phyloP scores from a whole-genome alignment of 2,113 vertebrate genomes.

The Tapirus terrestris region DNA sequence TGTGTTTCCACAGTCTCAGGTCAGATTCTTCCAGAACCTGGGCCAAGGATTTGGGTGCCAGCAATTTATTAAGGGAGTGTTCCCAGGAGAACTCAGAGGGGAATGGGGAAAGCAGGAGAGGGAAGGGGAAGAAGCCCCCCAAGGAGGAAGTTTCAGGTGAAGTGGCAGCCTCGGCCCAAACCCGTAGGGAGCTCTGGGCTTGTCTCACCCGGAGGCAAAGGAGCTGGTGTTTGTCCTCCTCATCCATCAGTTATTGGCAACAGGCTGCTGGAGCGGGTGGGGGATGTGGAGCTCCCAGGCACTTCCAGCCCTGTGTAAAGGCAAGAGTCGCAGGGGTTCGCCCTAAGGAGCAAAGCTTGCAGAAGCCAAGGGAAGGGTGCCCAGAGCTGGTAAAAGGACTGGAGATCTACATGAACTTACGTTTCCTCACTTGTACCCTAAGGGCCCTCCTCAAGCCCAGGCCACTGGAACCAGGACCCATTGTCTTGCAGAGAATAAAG shows the following conservation, averaged over 20 bases:
- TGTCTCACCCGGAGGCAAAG: neutral
- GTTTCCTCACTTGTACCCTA: neutral
- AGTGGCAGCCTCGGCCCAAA: neutral
- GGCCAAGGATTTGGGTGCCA: neutral
- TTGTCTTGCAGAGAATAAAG: neutral
- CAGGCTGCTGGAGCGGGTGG: neutral
- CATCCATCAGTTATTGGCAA: neutral
- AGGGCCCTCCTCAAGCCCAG: neutral
- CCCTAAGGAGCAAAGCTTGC: neutral
- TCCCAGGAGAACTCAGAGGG: neutral
- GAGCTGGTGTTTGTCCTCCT: neutral
- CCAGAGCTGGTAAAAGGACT: neutral
- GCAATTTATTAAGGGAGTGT: neutral
- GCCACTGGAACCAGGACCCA: neutral
- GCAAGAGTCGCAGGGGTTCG: neutral
- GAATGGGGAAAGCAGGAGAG: neutral
- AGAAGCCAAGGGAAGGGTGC: neutral
- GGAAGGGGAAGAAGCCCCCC: too few species aligned
- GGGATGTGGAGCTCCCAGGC: neutral
- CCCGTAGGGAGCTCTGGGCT: neutral
- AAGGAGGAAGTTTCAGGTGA: neutral
- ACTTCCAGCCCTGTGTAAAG: neutral
- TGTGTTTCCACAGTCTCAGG: neutral
- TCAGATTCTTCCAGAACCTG: neutral
- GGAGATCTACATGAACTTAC: neutral